Conservation (phyloP, 2,888 invertebrate genomes). For the Strigamia transsilvanica region DNA sequence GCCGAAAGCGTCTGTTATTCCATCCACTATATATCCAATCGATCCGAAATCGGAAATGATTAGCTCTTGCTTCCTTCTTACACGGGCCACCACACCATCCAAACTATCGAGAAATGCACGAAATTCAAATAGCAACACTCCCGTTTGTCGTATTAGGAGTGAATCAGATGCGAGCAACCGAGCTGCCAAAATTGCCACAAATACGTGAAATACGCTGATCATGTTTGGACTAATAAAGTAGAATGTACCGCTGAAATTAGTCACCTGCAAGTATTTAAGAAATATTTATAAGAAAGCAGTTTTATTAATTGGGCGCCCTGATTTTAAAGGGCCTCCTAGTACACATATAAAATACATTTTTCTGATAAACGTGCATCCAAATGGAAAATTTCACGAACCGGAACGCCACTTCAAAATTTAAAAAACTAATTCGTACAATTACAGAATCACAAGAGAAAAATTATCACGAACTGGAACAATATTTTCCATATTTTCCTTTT, state of each 20-base stretch:
- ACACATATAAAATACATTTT: no score
- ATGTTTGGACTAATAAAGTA: conserved; percentile 79
- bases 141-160: conserved; percentile 75
- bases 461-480: no score
- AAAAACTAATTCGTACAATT: no score
- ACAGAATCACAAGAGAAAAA: no score
- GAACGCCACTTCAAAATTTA: no score
- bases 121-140: conserved; percentile 79
- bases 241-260: conserved; percentile 71
- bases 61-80: conserved; percentile 76
- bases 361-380: no score
- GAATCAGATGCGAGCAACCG: conserved; percentile 78
- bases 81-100: conserved; percentile 85
- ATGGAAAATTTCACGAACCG: no score
- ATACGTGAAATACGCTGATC: conserved; percentile 81
- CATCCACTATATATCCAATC: conserved; percentile 82
- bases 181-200: conserved; percentile 77
- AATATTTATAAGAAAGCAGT: no score
- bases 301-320: no score
- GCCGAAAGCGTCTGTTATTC: conserved; percentile 80
- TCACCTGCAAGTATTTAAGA: conserved; percentile 63
- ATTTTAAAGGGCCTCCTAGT: no score
- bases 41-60: conserved; percentile 82
- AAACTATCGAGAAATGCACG: conserved; percentile 85
- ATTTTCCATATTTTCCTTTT: no score